Evolutionary conservation across 2,797 vertebrate species (phyloP).

Genomic region (Allobates femoralis): DNA sequence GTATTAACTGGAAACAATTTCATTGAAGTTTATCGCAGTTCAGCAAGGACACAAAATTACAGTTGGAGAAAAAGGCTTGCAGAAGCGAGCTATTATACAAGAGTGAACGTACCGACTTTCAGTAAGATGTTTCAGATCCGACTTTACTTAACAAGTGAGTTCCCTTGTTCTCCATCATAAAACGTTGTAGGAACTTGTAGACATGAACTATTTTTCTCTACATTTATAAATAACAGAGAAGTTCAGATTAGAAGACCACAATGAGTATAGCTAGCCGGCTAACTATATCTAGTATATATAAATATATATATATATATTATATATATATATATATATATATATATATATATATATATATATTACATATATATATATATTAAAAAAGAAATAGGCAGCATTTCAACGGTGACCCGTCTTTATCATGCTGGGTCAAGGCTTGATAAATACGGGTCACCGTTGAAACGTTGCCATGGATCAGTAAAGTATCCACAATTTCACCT

Average conservation of each 20-base stretch:
- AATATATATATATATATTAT: no score
- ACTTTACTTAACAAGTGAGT: background rate
- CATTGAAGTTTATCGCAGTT: conserved; percentile 24
- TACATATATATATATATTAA: no score
- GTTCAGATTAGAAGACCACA: background rate
- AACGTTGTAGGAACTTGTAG: background rate
- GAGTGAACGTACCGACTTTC: background rate
- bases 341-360: no score
- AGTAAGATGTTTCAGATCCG: background rate
- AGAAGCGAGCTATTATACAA: background rate
- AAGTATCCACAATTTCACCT: no score
- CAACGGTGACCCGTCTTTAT: no score
- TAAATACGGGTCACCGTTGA: no score
- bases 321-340: no score
- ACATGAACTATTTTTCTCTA: background rate
- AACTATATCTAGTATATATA: no score
- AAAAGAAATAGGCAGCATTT: no score
- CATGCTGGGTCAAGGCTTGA: no score
- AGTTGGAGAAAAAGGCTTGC: background rate
- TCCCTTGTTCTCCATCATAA: background rate
- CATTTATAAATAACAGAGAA: background rate
- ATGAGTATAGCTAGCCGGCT: no score
- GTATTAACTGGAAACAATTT: background rate
- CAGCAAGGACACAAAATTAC: background rate
- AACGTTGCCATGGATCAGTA: no score